phyloP scores from a whole-genome alignment of 2,888 invertebrate species.

The Agonum fuliginosum region DNA sequence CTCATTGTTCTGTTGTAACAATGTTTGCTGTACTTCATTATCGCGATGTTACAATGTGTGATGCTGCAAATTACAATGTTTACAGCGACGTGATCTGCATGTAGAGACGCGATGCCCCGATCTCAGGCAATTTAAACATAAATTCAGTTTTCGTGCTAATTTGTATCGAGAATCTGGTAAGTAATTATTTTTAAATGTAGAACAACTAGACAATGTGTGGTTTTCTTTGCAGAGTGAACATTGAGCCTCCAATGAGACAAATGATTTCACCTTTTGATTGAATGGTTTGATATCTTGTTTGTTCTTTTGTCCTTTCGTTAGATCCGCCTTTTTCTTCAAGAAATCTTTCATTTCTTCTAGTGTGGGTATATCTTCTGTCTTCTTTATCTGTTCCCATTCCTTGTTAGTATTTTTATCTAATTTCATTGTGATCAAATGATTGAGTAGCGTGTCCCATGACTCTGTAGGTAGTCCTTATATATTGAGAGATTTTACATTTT shows the following conservation, averaged over 20 bases:
- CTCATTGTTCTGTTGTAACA: too few relatives aligned
- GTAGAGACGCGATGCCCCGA: background rate
- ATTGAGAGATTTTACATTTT: background rate
- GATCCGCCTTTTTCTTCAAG: background rate
- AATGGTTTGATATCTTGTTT: background rate
- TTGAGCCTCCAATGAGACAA: background rate
- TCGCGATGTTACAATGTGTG: too few relatives aligned
- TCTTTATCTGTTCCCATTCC: background rate
- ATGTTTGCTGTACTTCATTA: too few relatives aligned
- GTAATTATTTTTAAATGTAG: background rate
- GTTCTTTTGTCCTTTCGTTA: background rate
- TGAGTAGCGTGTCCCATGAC: background rate
- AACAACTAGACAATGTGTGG: background rate
- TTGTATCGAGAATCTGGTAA: background rate
- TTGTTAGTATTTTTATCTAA: background rate
- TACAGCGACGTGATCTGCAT: background rate
- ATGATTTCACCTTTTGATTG: background rate
- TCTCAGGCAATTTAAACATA: background rate
- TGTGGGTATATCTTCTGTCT: background rate
- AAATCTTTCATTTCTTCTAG: background rate
- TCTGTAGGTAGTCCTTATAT: background rate
- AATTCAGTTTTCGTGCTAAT: background rate
- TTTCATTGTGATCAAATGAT: background rate
- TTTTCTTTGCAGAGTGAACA: background rate
- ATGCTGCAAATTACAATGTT: background rate